Evolutionary conservation across 2,888 invertebrate genomes (phyloP), one percentile per base, ranked within the genome.

Genomic region (Cerceris ruficornis): DNA sequence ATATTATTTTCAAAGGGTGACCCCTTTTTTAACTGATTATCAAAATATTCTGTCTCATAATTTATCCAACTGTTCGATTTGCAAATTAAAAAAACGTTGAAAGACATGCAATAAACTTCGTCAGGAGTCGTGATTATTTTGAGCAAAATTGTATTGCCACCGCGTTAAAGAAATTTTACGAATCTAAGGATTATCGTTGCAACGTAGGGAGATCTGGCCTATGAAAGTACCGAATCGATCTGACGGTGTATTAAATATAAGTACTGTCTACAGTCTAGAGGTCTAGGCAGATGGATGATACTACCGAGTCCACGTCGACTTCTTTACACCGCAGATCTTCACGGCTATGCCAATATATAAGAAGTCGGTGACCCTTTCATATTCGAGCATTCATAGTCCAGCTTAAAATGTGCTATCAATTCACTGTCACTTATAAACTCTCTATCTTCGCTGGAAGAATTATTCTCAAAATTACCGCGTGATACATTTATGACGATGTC

Each of bases 321-420:
- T 8, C 28, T 62, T 61, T 62, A 52, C 52, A 49, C 50, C 41
- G 43, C 49, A n/a, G 62, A 61, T 61, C 61, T 62, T 50, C 28
- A 39, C 43, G 39, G 39, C 15, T 62, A 39, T 39, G 50, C 11
- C 49, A 39, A 50, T 50, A 39, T 41, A 15, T 8, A 64, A 59
- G n/a, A 62, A 72, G 75, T 75, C 75, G 66, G 61, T 72, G 75
- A 75, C 75, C 75, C 57, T 72, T 67, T 42, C 50, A 57, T 58
- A 67, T 57, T 60, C 62, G 65, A 58, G 64, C 54, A 9, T 66
- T 49, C 62, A 64, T 65, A 14, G 52, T 14, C 7, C n/a, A 14
- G n/a, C 52, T 7, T n/a, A n/a, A 13, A 72, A 41, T 28, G 69
- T 15, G 17, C 7, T 28, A 54, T 15, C 8, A 46, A 46, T 54